Base-by-base conservation (phyloP, 2,888 invertebrate genomes). In the Orthosia cruda region DNA sequence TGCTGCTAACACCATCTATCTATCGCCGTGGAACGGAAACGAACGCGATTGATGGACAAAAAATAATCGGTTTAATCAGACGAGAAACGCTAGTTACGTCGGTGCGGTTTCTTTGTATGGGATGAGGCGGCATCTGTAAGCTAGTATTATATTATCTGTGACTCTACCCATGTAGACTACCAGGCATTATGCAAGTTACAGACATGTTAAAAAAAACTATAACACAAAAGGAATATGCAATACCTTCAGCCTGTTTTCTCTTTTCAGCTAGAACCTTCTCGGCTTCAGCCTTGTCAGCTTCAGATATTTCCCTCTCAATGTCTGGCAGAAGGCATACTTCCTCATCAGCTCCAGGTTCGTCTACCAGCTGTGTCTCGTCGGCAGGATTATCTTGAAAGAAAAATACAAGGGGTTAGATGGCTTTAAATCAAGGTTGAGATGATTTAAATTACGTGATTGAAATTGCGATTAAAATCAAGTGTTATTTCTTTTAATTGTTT, bases 271-370 rank as follows among this genome's bases (percentile, higher is more conserved):
- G 88, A n/a, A 92, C 95, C 78, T 95, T 95, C 66, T 92, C 96
- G 0, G 97, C 97, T 74, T 97, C 97, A 67, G 97, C 97, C 88
- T 97, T 98, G 87, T 98, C 98, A 0, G 97, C 98, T 86, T 98
- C 97, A 0, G 97, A 97, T 79, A 97, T 97, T 89, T 97, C 97
- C 77, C 98, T 95, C 75, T 97, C 97, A 0, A 97, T 97, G 88
- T 98, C 98, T 0, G 98, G 98, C 80, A 98, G 96, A 9, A 98
- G 96, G 77, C 98, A 98, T 12, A 98, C 96, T 88, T 98, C 98
- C 86, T 97, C 97, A 86, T 98, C 98, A 63, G 97, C 97, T 18
- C 98, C 98, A 26, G 97, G 97, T 86, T 97, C 97, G 32, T 97
- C 97, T 0, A 93, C 94, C n/a, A 95, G 90, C 77, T 96, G 97